Base-by-base conservation (phyloP, 2,888 invertebrate species). In the Muschampia plurimacula region DNA sequence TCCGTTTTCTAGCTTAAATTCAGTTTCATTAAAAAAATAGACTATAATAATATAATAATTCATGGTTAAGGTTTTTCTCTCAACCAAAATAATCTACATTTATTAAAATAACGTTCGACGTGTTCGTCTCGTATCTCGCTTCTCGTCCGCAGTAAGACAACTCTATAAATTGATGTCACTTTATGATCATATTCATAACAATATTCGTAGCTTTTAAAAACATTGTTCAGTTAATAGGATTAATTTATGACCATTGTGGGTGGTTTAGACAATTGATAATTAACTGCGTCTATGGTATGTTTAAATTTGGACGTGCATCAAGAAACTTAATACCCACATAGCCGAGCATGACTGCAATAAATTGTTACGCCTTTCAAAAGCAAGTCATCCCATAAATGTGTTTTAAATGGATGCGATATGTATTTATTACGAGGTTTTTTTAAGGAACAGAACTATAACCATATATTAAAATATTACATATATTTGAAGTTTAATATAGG, bases 201-300 rank as follows among this genome's bases (percentile, higher is more conserved):
- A 74, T 80, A 77, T 78, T 76, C 77, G 72, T 77, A 65, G 74
- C 74, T 73, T 57, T 77, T 69, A 76, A 79, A 77, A 77, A 78
- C 77, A 74, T 73, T 69, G 79, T 76, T 80, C 76, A 80, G 81
- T 86, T 89, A 89, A 90, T 89, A 86, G 84, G 83, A 84, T 87
- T 90, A 89, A 91, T 91, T 92, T 89, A 92, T 86, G 84, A 78
- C 78, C 84, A 67, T 83, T 80, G 84, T 89, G 90, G 90, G 89
- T 89, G 91, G 90, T 75, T 83, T 75, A 84, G 80, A 83, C 85
- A 91, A 89, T 87, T 87, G 86, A 81, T 84, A 82, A 78, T 82
- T 83, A 83, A 83, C 78, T 78, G 77, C 71, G 75, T 73, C 80
- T 83, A 55, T 46, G 57, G 66, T 64, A 71, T 49, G 32, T 67